These are phyloP conservation scores for Rhagonycha fulva DNA, from an alignment of 2,888 invertebrate species.

Conservation along the genomic window DNA sequence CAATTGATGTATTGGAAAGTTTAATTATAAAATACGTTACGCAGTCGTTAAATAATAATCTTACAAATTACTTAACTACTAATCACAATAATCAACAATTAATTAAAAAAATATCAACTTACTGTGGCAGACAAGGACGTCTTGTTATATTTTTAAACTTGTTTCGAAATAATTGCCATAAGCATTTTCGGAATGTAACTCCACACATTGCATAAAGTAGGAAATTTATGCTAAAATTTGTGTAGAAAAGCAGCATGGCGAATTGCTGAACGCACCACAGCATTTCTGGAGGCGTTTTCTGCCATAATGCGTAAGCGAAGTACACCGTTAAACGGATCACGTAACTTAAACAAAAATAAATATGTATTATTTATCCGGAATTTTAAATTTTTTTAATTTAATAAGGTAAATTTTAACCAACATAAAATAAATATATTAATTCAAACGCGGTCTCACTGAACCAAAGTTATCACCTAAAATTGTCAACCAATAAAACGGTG, in stretches of 20 bases:
- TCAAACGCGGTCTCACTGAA: too few relatives aligned
- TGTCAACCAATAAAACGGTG: too few relatives aligned
- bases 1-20: too few relatives aligned
- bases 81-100: neutral
- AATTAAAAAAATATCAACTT: slow-evolving; percentile 8
- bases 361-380: neutral
- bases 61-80: too few relatives aligned
- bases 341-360: slow-evolving; percentile 55
- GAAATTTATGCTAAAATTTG: slow-evolving; percentile 69
- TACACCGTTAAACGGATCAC: slow-evolving; percentile 59
- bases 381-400: neutral
- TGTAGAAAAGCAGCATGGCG: slow-evolving; percentile 66
- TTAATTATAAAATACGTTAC: too few relatives aligned
- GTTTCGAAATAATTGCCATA: slow-evolving; percentile 59
- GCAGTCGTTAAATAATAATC: too few relatives aligned
- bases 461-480: too few relatives aligned
- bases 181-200: slow-evolving; percentile 61
- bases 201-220: slow-evolving; percentile 67
- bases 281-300: slow-evolving; percentile 51
- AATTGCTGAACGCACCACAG: slow-evolving; percentile 63
- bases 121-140: slow-evolving; percentile 28
- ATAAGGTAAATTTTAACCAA: too few relatives aligned
- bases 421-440: too few relatives aligned
- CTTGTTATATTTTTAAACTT: slow-evolving; percentile 52
- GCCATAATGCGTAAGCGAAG: slow-evolving; percentile 56